phyloP scores from a whole-genome alignment of 2,888 invertebrate species.

The Synanthedon formicaeformis region DNA sequence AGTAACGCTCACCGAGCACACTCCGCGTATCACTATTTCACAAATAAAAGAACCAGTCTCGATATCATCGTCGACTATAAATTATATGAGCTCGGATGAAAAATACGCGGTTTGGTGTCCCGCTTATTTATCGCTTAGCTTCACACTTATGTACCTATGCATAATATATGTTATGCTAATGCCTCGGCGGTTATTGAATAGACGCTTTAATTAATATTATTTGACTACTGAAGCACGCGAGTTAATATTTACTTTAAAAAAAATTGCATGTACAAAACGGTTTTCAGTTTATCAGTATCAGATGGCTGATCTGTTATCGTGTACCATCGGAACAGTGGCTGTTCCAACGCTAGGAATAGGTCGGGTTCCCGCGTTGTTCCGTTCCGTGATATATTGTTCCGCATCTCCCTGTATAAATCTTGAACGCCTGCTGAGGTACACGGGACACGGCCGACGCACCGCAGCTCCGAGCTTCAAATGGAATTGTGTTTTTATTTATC shows the following conservation, averaged over 20 bases:
- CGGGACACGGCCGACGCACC: conserved; percentile 60
- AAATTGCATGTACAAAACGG: conserved; percentile 5
- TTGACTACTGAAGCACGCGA: conserved; percentile 16
- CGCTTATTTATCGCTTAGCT: conserved; percentile 58
- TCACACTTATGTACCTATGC: conserved; percentile 40
- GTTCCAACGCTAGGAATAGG: conserved; percentile 60
- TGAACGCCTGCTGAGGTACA: conserved; percentile 70
- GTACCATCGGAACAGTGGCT: conserved; percentile 61
- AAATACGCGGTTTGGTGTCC: conserved; percentile 62
- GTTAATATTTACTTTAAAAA: neutral
- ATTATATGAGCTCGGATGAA: conserved; percentile 65
- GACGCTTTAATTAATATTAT: conserved; percentile 31
- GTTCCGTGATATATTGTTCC: conserved; percentile 66
- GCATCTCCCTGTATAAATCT: conserved; percentile 69
- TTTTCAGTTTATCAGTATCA: conserved; percentile 41
- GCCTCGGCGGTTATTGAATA: conserved; percentile 30
- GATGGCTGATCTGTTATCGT: conserved; percentile 55
- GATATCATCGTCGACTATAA: conserved; percentile 68
- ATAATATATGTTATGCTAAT: conserved; percentile 49
- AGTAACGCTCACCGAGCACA: conserved; percentile 68
- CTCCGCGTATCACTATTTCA: conserved; percentile 69
- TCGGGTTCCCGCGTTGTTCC: conserved; percentile 63
- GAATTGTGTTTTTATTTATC: conserved; percentile 72
- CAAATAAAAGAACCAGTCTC: conserved; percentile 70
- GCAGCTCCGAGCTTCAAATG: conserved; percentile 62